Percentiles rank a stretch among this genome's conserved stretches.
Evolutionary conservation across 2,888 invertebrate species (phyloP).

Genomic region (Tanytarsus gracilentus): DNA sequence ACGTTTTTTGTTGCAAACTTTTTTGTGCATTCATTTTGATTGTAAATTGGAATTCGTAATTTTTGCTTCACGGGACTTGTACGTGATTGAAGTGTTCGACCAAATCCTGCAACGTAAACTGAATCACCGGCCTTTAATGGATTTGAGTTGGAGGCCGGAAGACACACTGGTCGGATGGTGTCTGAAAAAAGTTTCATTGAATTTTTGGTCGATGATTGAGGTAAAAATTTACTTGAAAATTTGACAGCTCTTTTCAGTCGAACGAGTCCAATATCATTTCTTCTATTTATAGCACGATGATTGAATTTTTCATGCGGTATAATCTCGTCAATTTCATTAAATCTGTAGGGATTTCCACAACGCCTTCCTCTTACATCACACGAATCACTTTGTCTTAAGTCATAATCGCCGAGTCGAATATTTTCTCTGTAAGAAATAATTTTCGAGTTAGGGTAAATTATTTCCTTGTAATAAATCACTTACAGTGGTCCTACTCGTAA

Average conservation of each 20-base stretch:
- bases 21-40: neutral
- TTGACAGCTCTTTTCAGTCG: neutral
- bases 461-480: neutral
- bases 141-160: neutral
- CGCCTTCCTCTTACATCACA: neutral
- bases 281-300: constrained; percentile 6
- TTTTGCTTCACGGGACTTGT: constrained; percentile 21
- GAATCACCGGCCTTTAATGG: neutral
- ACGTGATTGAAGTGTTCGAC: constrained; percentile 15
- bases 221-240: neutral
- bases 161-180: constrained; percentile 14
- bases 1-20: constrained; percentile 21
- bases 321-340: constrained; percentile 17
- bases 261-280: constrained; percentile 22
- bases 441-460: neutral
- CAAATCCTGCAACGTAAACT: constrained; percentile 21
- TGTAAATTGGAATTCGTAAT: constrained; percentile 19
- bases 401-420: constrained; percentile 19
- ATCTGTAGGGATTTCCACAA: constrained; percentile 3
- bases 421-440: neutral
- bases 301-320: constrained; percentile 24
- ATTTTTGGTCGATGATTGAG: neutral
- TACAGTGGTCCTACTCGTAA: constrained; percentile 5
- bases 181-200: constrained; percentile 13
- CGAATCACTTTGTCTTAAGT: neutral